Percentiles rank a stretch among this genome's conserved stretches.
phyloP scores from a whole-genome alignment of 2,113 vertebrate genomes.

The Cepphus grylle region DNA sequence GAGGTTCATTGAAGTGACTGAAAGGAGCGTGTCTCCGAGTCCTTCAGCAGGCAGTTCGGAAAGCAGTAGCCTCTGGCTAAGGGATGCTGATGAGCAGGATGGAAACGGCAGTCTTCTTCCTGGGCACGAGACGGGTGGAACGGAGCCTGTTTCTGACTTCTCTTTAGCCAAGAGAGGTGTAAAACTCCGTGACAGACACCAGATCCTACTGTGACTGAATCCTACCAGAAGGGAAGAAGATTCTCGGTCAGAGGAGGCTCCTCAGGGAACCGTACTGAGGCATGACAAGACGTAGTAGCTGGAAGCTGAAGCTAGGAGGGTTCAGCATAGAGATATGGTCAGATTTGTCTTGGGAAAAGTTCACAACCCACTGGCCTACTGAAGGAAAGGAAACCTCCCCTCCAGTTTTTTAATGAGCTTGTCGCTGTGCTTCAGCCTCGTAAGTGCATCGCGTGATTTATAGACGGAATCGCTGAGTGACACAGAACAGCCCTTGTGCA shows the following conservation, averaged over 20 bases:
- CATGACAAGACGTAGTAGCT: neutral
- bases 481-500: neutral
- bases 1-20: neutral
- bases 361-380: neutral
- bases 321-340: neutral
- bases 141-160: neutral
- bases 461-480: neutral
- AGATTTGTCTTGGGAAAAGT: neutral
- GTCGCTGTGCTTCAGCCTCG: neutral
- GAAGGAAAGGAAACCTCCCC: neutral
- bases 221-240: neutral
- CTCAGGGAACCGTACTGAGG: neutral
- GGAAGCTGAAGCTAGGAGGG: neutral
- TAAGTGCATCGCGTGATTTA: rapidly evolving
- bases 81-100: neutral
- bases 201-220: neutral
- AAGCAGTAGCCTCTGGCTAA: neutral
- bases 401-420: neutral
- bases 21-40: neutral
- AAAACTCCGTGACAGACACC: neutral
- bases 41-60: neutral
- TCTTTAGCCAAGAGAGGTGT: neutral
- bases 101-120: neutral
- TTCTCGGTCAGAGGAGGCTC: neutral
- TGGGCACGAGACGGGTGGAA: neutral